Conservation (phyloP, 2,888 invertebrate genomes). For the Callyntrura sp. region DNA sequence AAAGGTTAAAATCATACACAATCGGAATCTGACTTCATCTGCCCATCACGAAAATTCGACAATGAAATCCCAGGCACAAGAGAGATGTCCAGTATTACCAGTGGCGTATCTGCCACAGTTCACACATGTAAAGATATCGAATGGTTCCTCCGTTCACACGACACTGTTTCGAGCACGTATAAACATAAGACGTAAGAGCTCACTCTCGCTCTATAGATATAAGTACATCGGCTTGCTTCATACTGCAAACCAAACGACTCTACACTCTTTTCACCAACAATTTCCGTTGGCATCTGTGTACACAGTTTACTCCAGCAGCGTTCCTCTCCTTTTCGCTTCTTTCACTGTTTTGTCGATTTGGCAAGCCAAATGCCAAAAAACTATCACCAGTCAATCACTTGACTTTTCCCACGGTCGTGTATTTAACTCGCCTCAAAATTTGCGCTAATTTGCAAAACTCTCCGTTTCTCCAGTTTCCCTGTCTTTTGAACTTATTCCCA, state of each 20-base stretch:
- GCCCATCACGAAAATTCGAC: neutral
- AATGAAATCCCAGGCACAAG: neutral
- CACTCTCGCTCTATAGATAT: neutral
- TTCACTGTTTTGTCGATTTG: constrained; percentile 14
- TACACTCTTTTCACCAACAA: no score
- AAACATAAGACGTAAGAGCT: neutral
- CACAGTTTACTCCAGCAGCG: neutral
- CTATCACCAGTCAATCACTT: constrained; percentile 20
- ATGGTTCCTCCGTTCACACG: constrained; percentile 9
- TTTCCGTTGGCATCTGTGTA: no score
- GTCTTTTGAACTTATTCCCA: neutral
- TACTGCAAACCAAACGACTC: no score
- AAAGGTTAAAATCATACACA: neutral
- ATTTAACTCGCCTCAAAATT: no score
- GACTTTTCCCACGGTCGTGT: neutral
- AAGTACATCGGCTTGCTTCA: neutral
- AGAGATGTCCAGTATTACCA: neutral
- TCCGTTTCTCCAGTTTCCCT: neutral
- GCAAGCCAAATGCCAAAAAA: constrained; percentile 4
- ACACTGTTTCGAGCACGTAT: neutral
- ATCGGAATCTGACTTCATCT: neutral
- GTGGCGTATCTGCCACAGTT: constrained; percentile 35
- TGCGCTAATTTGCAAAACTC: constrained; percentile 13
- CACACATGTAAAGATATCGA: constrained; percentile 28
- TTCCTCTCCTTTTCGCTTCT: neutral